Evolutionary conservation across 2,888 invertebrate genomes (phyloP), one percentile per base, ranked within the genome.

Genomic region (Lepas anatifera): DNA sequence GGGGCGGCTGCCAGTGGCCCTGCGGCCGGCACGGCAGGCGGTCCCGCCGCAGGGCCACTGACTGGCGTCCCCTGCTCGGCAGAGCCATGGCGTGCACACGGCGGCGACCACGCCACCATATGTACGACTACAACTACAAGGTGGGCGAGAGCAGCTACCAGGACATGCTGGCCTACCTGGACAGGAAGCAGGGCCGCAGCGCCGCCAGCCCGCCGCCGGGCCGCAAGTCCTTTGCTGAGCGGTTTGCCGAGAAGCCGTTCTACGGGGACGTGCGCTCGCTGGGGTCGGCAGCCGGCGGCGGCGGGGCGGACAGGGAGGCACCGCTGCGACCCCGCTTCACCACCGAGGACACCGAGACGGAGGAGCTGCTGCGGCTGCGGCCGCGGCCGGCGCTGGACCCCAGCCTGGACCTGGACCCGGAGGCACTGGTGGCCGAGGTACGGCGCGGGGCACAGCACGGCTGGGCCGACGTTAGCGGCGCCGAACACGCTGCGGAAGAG

Each of bases 121-220:
- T 91, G 77, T 92, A 92, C 79, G 89, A 91, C 77, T 89, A 89
- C 79, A 91, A 91, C 80, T 91, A 89, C 81, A 87, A 89, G 81
- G 87, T 89, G 78, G 90, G 90, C 70, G 89, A 91, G 80, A 89
- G 87, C 76, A 89, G 90, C 79, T 91, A 91, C 83, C 87, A 87
- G 75, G 86, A 89, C 18, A 87, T 89, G 74, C 81, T 91, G 67
- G 89, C 90, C 78, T 84, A 87, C 70, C 80, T 91, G 74, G 89
- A 91, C 78, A 85, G 87, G 74, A 71, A 70, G 68, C 39, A 67
- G 46, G 70, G 18, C 43, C 66, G 25, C 25, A 37, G 66, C 11
- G 71, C 72, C 27, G 70, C 73, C 6, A 71, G 71, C 8, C 71
- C 71, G 67, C 74, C 75, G 22, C 75, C 75, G 4, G 72, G 71